phyloP scores from a whole-genome alignment of 2,113 vertebrate species.

The Pristiophorus japonicus region DNA sequence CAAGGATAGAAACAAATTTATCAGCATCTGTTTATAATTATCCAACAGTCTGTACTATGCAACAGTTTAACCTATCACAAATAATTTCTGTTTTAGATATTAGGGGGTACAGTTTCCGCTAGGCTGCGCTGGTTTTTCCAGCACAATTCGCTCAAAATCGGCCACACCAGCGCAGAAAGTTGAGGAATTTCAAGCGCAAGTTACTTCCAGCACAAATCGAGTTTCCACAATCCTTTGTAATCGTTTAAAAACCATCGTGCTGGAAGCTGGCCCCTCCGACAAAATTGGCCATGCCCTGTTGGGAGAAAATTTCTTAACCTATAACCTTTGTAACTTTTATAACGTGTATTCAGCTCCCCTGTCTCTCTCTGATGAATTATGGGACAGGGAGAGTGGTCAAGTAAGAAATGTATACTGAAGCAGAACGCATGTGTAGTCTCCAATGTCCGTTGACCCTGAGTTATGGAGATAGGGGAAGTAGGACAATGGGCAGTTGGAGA shows the following conservation, averaged over 20 bases:
- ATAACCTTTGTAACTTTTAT: too few relatives aligned
- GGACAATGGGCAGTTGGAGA: too few relatives aligned
- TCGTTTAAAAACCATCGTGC: background rate
- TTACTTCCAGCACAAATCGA: background rate
- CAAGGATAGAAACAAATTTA: background rate
- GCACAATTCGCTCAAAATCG: background rate
- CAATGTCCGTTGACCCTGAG: too few relatives aligned
- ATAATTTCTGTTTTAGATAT: background rate
- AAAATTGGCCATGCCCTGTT: background rate
- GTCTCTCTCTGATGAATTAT: too few relatives aligned
- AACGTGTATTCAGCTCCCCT: too few relatives aligned
- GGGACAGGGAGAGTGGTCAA: too few relatives aligned
- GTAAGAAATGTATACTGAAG: too few relatives aligned
- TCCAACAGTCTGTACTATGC: background rate
- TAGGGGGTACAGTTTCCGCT: background rate
- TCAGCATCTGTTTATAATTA: background rate
- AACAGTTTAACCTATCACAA: background rate
- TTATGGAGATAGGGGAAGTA: too few relatives aligned
- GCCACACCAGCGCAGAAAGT: background rate
- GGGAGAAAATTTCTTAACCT: too few relatives aligned
- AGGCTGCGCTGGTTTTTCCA: background rate
- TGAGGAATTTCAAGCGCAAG: background rate
- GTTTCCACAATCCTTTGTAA: background rate
- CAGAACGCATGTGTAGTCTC: too few relatives aligned
- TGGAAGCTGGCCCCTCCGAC: background rate